A percentile compares a stretch with the other conserved stretches of the same genome.
phyloP scores from a whole-genome alignment of 2,113 vertebrate species.

The Vimba vimba region DNA sequence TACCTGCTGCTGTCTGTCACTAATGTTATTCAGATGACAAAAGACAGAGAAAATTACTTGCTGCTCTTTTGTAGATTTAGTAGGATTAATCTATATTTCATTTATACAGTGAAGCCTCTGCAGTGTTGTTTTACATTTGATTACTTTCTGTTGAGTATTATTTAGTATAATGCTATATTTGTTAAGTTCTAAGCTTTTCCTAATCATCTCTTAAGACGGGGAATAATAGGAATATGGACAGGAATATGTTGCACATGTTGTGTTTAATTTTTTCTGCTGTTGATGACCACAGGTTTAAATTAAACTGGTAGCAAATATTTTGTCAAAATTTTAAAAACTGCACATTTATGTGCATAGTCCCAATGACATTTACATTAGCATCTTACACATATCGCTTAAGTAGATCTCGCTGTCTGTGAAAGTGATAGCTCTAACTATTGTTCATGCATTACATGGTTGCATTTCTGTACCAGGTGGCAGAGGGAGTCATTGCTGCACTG shows the following conservation, averaged over 20 bases:
- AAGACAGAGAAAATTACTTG: too few species aligned
- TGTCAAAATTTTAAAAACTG: not conserved
- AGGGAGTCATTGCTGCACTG: slow-evolving; percentile 51
- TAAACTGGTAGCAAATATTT: not conserved
- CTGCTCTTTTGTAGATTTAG: too few species aligned
- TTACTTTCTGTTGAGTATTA: too few species aligned
- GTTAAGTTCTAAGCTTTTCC: too few species aligned
- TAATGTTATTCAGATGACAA: too few species aligned
- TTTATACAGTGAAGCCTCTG: too few species aligned
- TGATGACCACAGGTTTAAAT: not conserved
- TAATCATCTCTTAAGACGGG: too few species aligned
- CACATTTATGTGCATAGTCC: not conserved
- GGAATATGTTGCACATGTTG: not conserved
- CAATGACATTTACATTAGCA: slow-evolving; percentile 13
- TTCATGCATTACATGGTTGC: slow-evolving; percentile 60
- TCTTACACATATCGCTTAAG: not conserved
- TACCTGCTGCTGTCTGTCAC: too few species aligned
- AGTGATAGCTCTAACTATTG: slow-evolving; percentile 45
- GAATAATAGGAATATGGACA: too few species aligned
- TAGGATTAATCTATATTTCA: too few species aligned
- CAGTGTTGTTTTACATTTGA: too few species aligned
- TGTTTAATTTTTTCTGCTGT: not conserved
- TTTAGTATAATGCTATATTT: too few species aligned
- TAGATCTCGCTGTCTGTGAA: slow-evolving; percentile 18
- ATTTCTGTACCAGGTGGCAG: slow-evolving; percentile 73